Conservation (phyloP, 1,140 invertebrate species). For the Sarcophaga peregrina region DNA sequence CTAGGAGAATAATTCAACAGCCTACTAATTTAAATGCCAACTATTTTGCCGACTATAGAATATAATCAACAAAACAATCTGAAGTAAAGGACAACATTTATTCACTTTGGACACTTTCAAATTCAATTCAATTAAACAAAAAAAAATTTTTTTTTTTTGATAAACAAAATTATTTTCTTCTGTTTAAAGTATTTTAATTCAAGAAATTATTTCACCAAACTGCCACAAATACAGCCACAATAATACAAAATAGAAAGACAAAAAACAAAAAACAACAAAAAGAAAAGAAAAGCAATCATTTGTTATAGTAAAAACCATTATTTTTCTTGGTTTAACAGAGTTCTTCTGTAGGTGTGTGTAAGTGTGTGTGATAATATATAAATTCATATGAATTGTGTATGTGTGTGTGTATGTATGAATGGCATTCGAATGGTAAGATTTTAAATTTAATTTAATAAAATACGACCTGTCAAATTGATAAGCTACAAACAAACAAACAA, state of each 20-base stretch:
- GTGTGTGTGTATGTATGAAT: not conserved
- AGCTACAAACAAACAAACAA: slow-evolving; percentile 18
- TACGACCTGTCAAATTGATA: slow-evolving; percentile 42
- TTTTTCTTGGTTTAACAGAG: not conserved
- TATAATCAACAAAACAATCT: not conserved
- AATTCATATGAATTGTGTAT: not conserved
- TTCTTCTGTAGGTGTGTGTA: not conserved
- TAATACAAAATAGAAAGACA: too few relatives aligned
- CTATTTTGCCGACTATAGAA: too few relatives aligned
- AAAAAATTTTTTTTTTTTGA: not conserved
- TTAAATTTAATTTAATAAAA: slow-evolving; percentile 41
- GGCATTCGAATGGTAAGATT: slow-evolving; percentile 35
- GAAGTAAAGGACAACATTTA: not conserved
- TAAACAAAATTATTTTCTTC: not conserved
- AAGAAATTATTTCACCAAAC: not conserved
- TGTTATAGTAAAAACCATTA: slow-evolving; percentile 35
- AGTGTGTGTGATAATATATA: too few relatives aligned
- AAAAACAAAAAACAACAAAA: not conserved
- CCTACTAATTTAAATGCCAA: too few relatives aligned
- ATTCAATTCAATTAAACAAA: not conserved
- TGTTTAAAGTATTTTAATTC: slow-evolving; percentile 8
- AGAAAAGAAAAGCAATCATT: slow-evolving; percentile 11
- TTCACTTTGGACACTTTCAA: not conserved
- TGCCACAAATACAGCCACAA: too few relatives aligned
- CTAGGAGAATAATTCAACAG: too few relatives aligned